Conservation (phyloP, 2,113 vertebrate species). For the Heterotilapia buettikoferi region DNA sequence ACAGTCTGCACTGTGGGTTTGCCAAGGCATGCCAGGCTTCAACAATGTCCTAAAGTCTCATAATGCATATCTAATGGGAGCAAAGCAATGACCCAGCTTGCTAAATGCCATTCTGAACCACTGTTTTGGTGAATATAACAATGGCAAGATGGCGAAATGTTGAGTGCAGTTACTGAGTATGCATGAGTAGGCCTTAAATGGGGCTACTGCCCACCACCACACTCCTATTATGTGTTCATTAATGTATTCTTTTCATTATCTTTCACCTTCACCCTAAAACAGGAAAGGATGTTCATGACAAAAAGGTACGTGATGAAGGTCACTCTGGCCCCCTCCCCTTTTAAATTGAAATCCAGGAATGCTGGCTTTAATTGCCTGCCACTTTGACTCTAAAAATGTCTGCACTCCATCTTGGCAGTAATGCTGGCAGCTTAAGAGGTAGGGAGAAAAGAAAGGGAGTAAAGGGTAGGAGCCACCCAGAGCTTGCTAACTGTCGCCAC, state of each 20-base stretch:
- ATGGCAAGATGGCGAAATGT: constrained; percentile 10
- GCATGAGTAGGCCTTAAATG: constrained; percentile 13
- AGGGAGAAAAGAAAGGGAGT: constrained; percentile 43
- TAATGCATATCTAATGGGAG: constrained; percentile 16
- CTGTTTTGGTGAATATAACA: not conserved
- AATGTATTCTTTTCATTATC: constrained; percentile 57
- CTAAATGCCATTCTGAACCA: constrained; percentile 33
- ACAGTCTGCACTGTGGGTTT: constrained; percentile 10
- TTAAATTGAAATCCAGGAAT: constrained; percentile 29
- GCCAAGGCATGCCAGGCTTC: constrained; percentile 28
- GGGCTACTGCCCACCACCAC: constrained; percentile 2
- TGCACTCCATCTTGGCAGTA: constrained; percentile 20
- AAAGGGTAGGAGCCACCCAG: constrained; percentile 59
- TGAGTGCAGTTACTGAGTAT: constrained; percentile 1
- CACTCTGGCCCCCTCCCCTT: not conserved
- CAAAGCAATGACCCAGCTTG: constrained; percentile 9
- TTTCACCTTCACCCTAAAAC: constrained; percentile 54
- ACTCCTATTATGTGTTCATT: constrained; percentile 20
- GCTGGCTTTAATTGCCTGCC: constrained; percentile 34
- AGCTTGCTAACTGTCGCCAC: constrained; percentile 63
- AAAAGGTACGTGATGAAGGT: constrained; percentile 32
- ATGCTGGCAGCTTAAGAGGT: constrained; percentile 38
- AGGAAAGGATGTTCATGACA: constrained; percentile 42
- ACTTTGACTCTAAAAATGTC: constrained; percentile 47
- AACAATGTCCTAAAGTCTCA: constrained; percentile 7